A percentile compares a stretch with the other conserved stretches of the same genome.
These are phyloP conservation scores for Lacanobia oleracea DNA, from an alignment of 2,888 invertebrate genomes.

Conservation along the genomic window DNA sequence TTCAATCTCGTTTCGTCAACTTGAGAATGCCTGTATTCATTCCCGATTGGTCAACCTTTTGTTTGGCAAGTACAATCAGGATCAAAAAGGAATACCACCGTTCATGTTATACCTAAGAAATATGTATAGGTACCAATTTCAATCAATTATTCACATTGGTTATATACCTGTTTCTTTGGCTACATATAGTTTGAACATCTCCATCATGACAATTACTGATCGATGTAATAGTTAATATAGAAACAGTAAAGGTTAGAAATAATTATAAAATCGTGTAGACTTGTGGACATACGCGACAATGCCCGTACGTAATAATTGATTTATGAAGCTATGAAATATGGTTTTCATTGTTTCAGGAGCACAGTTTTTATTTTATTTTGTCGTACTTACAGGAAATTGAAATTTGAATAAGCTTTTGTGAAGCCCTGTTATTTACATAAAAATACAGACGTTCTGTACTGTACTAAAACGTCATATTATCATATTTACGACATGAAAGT, in stretches of 20 bases:
- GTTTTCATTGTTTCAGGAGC: conserved; percentile 36
- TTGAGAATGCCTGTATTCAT: no score
- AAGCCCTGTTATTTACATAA: conserved; percentile 23
- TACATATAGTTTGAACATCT: not conserved
- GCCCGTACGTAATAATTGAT: conserved; percentile 29
- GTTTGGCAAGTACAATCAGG: no score
- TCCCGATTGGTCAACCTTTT: no score
- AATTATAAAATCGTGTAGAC: conserved; percentile 23
- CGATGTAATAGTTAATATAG: conserved; percentile 7
- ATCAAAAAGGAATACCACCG: no score
- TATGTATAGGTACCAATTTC: not conserved
- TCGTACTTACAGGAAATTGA: conserved; percentile 35
- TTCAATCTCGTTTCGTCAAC: no score
- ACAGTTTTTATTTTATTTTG: conserved; percentile 26
- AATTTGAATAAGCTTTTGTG: conserved; percentile 51
- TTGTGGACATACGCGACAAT: conserved; percentile 7
- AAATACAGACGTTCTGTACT: not conserved
- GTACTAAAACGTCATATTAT: conserved; percentile 20
- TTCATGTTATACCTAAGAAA: no score
- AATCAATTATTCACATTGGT: not conserved
- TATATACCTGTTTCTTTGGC: not conserved
- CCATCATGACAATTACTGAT: not conserved
- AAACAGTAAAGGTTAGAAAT: conserved; percentile 34
- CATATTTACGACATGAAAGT: conserved; percentile 21
- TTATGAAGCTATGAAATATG: conserved; percentile 33